Conservation (phyloP, 1,140 invertebrate genomes). For the Monomorium pharaonis region DNA sequence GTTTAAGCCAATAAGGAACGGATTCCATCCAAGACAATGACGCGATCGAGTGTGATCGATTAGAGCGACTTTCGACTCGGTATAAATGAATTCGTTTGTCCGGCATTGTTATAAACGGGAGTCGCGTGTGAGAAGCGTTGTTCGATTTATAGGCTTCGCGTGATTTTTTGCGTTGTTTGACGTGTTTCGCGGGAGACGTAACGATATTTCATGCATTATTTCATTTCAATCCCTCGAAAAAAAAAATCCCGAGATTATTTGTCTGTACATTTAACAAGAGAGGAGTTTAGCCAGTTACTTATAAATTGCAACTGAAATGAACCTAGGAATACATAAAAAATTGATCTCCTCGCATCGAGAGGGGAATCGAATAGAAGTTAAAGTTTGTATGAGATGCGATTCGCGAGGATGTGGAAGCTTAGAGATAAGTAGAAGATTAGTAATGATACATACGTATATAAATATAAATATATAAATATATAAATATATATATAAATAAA, state of each 20-base stretch:
- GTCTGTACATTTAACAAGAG: conserved; percentile 66
- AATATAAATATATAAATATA: conserved; percentile 73
- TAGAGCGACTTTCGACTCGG: conserved; percentile 20
- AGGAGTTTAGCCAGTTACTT: conserved; percentile 73
- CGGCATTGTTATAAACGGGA: conserved; percentile 44
- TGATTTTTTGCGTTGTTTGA: conserved; percentile 43
- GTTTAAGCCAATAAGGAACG: conserved; percentile 77
- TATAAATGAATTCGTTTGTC: conserved; percentile 54
- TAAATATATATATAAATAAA: conserved; percentile 59
- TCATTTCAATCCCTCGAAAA: conserved; percentile 66
- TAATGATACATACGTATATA: conserved; percentile 66
- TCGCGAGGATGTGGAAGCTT: conserved; percentile 73
- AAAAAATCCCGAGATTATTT: conserved; percentile 51
- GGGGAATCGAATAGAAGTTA: conserved; percentile 38
- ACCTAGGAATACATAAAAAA: conserved; percentile 61
- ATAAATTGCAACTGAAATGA: conserved; percentile 62
- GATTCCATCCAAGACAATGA: conserved; percentile 80
- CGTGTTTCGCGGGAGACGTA: conserved; percentile 33
- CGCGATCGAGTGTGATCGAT: conserved; percentile 35
- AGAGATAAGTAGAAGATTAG: conserved; percentile 82
- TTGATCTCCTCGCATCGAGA: conserved; percentile 23
- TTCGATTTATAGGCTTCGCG: conserved; percentile 35
- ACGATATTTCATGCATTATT: conserved; percentile 73
- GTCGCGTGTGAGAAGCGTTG: not conserved
- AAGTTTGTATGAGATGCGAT: conserved; percentile 69